Conservation (phyloP, 2,888 invertebrate species). For the Copidosoma aretas region DNA sequence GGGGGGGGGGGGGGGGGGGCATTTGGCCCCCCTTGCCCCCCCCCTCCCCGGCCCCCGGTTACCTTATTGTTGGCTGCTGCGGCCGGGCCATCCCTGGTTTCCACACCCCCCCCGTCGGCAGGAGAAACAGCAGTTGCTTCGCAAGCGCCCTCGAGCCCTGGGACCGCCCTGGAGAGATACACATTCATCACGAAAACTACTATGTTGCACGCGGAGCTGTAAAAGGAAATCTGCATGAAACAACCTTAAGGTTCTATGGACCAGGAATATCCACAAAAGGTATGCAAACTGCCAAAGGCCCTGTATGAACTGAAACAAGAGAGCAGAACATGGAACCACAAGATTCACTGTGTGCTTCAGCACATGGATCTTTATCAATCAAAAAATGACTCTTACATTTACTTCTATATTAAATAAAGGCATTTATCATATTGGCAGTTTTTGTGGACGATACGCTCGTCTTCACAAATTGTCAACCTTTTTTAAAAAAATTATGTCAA, state of each 20-base stretch:
- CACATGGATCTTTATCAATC: background rate
- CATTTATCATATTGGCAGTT: background rate
- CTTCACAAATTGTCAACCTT: too few species aligned
- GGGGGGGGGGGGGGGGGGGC: too few species aligned
- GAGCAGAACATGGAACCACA: conserved; percentile 10
- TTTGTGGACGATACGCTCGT: background rate
- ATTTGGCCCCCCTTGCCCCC: too few species aligned
- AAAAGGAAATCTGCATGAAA: conserved; percentile 7
- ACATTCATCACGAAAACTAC: conserved; percentile 6
- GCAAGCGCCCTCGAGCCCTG: too few species aligned
- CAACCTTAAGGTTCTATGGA: conserved; percentile 5
- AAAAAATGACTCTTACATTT: background rate
- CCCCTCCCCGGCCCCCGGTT: too few species aligned
- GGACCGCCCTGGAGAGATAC: too few species aligned
- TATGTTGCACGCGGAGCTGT: conserved; percentile 3
- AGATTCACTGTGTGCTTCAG: background rate
- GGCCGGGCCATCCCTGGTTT: too few species aligned
- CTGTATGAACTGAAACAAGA: conserved; percentile 14
- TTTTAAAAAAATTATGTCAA: too few species aligned
- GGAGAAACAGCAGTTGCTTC: too few species aligned
- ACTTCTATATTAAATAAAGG: background rate
- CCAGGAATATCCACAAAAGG: background rate
- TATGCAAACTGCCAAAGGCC: conserved; percentile 7
- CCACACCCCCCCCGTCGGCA: too few species aligned
- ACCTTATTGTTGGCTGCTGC: too few species aligned